phyloP scores from a whole-genome alignment of 2,888 invertebrate species.

The Chalcosyrphus nemorum region DNA sequence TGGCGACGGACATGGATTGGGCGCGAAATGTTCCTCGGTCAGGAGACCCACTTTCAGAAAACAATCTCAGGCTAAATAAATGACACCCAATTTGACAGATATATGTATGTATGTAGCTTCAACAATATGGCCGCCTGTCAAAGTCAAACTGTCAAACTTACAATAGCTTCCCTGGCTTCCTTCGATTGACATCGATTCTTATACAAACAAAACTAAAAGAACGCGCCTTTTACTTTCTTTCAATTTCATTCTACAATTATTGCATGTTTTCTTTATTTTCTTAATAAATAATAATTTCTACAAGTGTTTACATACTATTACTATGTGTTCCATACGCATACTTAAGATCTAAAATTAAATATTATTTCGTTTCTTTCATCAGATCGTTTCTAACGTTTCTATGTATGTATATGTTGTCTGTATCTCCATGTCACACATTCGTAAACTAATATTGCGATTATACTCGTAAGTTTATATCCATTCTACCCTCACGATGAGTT shows the following conservation, averaged over 20 bases:
- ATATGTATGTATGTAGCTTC: too few relatives aligned
- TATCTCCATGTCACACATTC: slow-evolving; percentile 10
- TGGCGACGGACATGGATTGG: too few relatives aligned
- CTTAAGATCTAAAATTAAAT: slow-evolving; percentile 32
- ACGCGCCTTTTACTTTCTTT: not conserved
- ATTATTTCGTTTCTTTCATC: slow-evolving; percentile 43
- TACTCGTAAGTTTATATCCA: not conserved
- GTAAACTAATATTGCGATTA: slow-evolving; percentile 63
- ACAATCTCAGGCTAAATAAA: too few relatives aligned
- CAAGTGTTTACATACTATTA: slow-evolving; percentile 45
- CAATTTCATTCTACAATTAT: slow-evolving; percentile 60
- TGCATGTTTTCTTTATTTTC: slow-evolving; percentile 65
- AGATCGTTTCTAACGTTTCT: slow-evolving; percentile 25
- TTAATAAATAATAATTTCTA: slow-evolving; percentile 71
- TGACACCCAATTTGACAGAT: too few relatives aligned
- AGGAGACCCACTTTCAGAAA: too few relatives aligned
- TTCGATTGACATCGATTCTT: not conserved
- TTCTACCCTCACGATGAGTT: slow-evolving; percentile 73
- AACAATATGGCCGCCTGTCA: too few relatives aligned
- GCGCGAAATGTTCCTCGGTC: too few relatives aligned
- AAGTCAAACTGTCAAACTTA: too few relatives aligned
- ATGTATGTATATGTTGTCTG: not conserved
- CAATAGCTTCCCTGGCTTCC: too few relatives aligned
- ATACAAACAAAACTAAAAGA: not conserved
- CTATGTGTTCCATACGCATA: slow-evolving; percentile 41